Conservation (phyloP, 2,113 vertebrate genomes). For the Ciconia boyciana region DNA sequence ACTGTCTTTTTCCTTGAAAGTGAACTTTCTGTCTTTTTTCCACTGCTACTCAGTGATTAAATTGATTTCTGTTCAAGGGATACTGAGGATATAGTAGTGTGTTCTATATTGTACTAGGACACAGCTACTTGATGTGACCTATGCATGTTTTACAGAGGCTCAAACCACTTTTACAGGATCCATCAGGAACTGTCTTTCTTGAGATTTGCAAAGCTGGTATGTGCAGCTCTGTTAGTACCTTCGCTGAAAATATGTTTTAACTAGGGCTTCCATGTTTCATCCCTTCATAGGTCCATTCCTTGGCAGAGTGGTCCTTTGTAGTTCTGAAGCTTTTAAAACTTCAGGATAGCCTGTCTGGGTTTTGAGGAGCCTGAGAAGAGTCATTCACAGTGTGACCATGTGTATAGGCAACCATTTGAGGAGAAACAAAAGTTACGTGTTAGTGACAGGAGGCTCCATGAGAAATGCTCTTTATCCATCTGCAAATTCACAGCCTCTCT, state of each 20-base stretch:
- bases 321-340: neutral
- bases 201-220: neutral
- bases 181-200: neutral
- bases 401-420: neutral
- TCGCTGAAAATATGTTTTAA: neutral
- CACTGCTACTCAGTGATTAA: neutral
- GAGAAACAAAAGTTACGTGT: neutral
- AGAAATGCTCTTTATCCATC: neutral
- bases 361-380: neutral
- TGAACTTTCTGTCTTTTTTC: neutral
- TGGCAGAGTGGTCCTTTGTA: neutral
- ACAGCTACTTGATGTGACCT: neutral
- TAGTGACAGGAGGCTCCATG: neutral
- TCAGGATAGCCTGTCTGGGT: neutral
- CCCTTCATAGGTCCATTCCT: neutral
- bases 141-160: neutral
- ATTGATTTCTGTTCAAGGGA: neutral
- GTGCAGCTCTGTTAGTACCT: neutral
- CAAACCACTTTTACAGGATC: neutral
- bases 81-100: neutral
- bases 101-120: neutral
- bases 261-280: neutral
- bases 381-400: neutral
- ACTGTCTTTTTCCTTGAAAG: neutral
- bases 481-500: neutral